Conservation (phyloP, 2,113 vertebrate genomes). For the Carettochelys insculpta region DNA sequence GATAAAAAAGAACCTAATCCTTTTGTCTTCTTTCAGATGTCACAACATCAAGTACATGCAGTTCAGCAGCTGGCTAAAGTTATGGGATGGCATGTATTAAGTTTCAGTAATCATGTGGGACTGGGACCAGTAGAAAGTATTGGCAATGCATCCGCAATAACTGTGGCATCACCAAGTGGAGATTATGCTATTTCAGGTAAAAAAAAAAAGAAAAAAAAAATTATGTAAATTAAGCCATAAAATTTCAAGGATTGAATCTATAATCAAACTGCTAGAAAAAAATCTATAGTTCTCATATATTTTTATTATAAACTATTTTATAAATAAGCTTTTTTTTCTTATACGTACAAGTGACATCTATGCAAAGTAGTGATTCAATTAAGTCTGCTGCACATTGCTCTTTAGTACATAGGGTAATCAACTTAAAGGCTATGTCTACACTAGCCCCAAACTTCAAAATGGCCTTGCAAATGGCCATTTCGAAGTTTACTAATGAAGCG, state of each 20-base stretch:
- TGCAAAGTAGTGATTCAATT: neutral
- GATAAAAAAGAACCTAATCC: neutral
- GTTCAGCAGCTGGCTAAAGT: slow-evolving; percentile 98
- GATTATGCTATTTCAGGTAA: slow-evolving; percentile 95
- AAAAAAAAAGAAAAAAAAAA: too few species aligned
- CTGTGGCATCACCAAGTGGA: slow-evolving; percentile 91
- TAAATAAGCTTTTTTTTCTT: neutral
- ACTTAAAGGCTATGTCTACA: too few species aligned
- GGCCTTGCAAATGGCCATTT: too few species aligned
- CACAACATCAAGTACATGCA: slow-evolving; percentile 96
- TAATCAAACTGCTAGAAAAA: too few species aligned
- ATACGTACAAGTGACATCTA: neutral
- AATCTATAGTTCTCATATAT: too few species aligned
- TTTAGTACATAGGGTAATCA: neutral
- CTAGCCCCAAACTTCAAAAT: too few species aligned
- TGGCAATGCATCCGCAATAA: slow-evolving; percentile 94
- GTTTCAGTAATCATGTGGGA: slow-evolving; percentile 96
- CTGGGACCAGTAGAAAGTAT: slow-evolving; percentile 94
- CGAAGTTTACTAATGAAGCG: too few species aligned
- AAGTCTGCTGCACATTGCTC: neutral
- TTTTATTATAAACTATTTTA: neutral
- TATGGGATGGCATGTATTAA: slow-evolving; percentile 98
- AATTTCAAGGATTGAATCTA: too few species aligned
- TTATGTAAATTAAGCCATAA: too few species aligned
- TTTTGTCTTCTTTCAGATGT: slow-evolving; percentile 85